Base-by-base conservation (phyloP, 1,140 invertebrate species). In the Caenorhabditis brenneri region DNA sequence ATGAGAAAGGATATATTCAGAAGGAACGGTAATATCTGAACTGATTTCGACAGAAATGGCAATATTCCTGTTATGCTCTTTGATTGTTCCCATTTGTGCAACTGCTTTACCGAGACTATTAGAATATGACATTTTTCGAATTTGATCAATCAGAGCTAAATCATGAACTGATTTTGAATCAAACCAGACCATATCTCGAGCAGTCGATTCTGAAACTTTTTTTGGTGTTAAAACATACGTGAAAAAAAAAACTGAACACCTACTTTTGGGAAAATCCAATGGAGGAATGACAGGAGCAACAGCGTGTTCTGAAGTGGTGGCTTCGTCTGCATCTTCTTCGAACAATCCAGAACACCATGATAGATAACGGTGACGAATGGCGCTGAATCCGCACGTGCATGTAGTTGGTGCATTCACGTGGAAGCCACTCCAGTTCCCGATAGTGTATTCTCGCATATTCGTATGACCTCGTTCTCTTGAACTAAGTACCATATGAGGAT, bases 351-450 rank as follows among this genome's bases (percentile, higher is more conserved):
- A 39, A 51, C 83, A 78, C 5, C 31, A 74, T 10, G 65, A 83
- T 1, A 87, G 85, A 46, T 83, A 87, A 12, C 86, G 85, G 36
- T 87, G 84, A 0, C 86, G 86, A 31, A 86, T 60, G 16, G 86
- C 86, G 49, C 86, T 87, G 84, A 86, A 86, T 27, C 78, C 85
- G 33, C 85, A 86, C 31, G 48, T 86, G 80, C 85, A 86, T 2
- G 5, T 36, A 24, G 42, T 81, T 46, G 48, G 27, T 27, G 36
- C 16, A 33, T 79, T 74, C 10, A 78, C 36, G 49, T 85, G 39
- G 65, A 86, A 80, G 7, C 84, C 84, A 80, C 84, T 86, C 65
- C 79, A 86, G n/a, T 48, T 24, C 7, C 65, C 65, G 42, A n/a
- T 22, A 36, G 65, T 74, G 29, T 74, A 31, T 42, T 74, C 65